These are phyloP conservation scores for Sylvilagus bachmani DNA, from an alignment of 2,113 vertebrate genomes.

Conservation along the genomic window DNA sequence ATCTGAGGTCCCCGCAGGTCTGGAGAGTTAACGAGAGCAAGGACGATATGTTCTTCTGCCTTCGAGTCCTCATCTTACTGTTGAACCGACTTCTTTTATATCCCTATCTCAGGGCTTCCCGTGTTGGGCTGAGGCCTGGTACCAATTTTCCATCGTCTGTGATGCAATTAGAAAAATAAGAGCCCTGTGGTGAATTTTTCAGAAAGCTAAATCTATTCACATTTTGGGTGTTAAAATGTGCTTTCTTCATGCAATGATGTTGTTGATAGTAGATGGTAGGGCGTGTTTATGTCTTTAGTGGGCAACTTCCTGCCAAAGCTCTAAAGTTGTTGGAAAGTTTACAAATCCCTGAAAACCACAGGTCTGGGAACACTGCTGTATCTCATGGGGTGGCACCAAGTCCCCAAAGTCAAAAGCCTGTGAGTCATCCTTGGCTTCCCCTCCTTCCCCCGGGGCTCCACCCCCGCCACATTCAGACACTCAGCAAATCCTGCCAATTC, in stretches of 20 bases:
- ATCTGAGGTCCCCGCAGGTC: neutral
- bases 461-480: constrained; percentile 79
- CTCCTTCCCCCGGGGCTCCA: constrained; percentile 62
- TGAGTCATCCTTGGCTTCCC: constrained; percentile 80
- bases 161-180: constrained; percentile 66
- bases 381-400: constrained; percentile 80
- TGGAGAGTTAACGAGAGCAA: neutral
- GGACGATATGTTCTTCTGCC: neutral
- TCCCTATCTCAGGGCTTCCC: constrained; percentile 14
- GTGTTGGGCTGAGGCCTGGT: constrained; percentile 40
- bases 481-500: constrained; percentile 77
- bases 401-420: constrained; percentile 77
- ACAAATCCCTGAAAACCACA: constrained; percentile 69
- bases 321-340: constrained; percentile 64
- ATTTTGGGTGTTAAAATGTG: constrained; percentile 58
- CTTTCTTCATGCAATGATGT: constrained; percentile 32
- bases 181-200: constrained; percentile 21
- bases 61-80: neutral
- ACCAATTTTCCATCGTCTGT: constrained; percentile 56
- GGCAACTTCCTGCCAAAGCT: constrained; percentile 27
- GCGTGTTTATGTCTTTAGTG: constrained; percentile 62
- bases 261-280: constrained; percentile 45
- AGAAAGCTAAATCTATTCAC: constrained; percentile 23
- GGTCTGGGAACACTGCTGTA: constrained; percentile 74
- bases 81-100: neutral